Base-by-base conservation (phyloP, 64 coral and sea anemone species). In the Porites lutea region DNA sequence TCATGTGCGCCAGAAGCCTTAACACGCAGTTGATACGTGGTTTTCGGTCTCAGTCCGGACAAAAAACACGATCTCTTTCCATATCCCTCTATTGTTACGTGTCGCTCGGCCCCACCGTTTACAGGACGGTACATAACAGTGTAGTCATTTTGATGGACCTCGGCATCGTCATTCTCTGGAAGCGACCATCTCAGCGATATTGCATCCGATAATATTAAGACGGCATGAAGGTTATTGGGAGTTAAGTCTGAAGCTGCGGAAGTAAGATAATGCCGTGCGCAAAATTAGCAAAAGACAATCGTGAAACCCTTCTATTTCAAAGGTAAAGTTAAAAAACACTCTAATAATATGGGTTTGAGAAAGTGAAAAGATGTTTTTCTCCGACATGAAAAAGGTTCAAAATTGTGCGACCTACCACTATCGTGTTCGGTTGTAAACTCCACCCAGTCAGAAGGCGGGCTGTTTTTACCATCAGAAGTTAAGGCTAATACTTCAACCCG, bases 21-120 rank as follows among this genome's bases (percentile, higher is more conserved):
- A 8, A 94, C 79, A 75, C 61, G n/a, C 58, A 89, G 51, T 64
- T 49, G 74, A 46, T 89, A 94, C 11, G 48, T 2, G 13, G 71
- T 72, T n/a, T 52, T 74, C 19, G 54, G 55, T 19, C 54, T 72
- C 14, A 94, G 55, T 6, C 70, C 92, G 16, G 44, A 74, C 6
- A 74, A 13, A 49, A 74, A 47, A 13, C 10, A 74, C 3, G 72
- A 49, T 74, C 72, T 47, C 46, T 74, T 74, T 9, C 49, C 22
- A 5, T 14, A 12, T 47, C 72, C 72, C 16, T 74, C 3, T 13
- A 74, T 46, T 15, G 72, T 74, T 4, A 74, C 8, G 46, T 48
- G 13, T 48, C 66, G 14, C 45, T 57, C 45, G 14, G 44, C 16
- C 37, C 13, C 66, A 22, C 66, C 22, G 19, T 45, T 45, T 16